phyloP scores from a whole-genome alignment of 2,888 invertebrate species.

The Azorinus chamasolen region DNA sequence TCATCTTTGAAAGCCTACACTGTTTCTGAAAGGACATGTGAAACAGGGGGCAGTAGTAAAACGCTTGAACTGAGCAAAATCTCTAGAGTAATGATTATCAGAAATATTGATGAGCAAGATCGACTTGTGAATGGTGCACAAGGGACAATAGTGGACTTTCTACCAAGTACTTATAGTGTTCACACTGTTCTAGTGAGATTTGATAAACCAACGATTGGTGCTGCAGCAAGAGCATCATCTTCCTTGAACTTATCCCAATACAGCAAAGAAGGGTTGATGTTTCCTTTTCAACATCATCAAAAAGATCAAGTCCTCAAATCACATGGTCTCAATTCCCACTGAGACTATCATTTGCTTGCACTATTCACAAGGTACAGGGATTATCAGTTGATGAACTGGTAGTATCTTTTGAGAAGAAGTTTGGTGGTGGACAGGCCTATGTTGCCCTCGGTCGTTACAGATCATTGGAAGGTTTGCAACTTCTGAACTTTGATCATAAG shows the following conservation, averaged over 20 bases:
- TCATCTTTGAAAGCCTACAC: neutral
- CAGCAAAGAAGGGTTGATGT: slow-evolving; percentile 25
- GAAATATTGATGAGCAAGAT: no score
- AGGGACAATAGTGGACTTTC: slow-evolving; percentile 18
- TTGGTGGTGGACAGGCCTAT: slow-evolving; percentile 57
- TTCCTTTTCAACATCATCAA: slow-evolving; percentile 36
- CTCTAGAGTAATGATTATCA: no score
- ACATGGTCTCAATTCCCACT: slow-evolving; percentile 57
- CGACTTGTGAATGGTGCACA: no score
- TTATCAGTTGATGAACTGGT: slow-evolving; percentile 44
- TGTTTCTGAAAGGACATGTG: neutral
- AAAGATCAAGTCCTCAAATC: slow-evolving; percentile 14
- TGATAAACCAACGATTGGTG: slow-evolving; percentile 41
- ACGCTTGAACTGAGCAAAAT: no score
- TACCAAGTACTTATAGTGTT: slow-evolving; percentile 8
- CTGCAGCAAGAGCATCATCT: slow-evolving; percentile 32
- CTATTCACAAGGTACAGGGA: slow-evolving; percentile 64
- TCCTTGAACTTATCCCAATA: slow-evolving; percentile 15
- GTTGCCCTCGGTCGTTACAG: slow-evolving; percentile 59
- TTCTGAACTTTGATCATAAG: slow-evolving; percentile 36
- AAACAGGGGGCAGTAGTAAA: no score
- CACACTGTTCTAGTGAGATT: slow-evolving; percentile 42
- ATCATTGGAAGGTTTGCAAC: slow-evolving; percentile 43
- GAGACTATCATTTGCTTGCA: slow-evolving; percentile 49
- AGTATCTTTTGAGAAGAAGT: slow-evolving; percentile 49